Evolutionary conservation across 2,113 vertebrate genomes (phyloP).

Genomic region (Rhipidura dahli): DNA sequence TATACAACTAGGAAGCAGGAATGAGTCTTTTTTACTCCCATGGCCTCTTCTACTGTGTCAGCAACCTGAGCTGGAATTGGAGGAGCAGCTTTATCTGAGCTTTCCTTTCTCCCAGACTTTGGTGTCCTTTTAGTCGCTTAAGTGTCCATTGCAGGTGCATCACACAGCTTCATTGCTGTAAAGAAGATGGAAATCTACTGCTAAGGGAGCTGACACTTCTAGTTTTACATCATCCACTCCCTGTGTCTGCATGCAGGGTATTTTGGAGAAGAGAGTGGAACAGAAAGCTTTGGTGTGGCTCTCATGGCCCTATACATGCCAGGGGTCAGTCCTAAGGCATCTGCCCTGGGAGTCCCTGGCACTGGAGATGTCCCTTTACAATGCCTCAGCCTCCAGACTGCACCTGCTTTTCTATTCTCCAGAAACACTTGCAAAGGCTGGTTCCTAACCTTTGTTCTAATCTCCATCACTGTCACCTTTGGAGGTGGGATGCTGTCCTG

Average conservation of each 20-base stretch:
- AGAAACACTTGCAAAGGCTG: neutral
- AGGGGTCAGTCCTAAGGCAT: neutral
- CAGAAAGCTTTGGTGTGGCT: neutral
- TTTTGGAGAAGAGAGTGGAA: neutral
- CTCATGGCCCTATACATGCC: fast-evolving
- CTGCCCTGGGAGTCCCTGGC: neutral
- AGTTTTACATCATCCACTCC: neutral
- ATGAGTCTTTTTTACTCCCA: neutral
- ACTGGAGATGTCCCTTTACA: fast-evolving
- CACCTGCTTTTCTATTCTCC: neutral
- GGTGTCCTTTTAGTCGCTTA: neutral
- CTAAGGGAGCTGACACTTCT: neutral
- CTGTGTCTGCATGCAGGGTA: neutral
- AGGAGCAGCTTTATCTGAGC: neutral
- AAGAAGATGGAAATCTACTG: neutral
- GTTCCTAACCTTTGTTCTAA: neutral
- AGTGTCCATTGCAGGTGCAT: neutral
- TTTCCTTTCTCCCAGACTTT: neutral
- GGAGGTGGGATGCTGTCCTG: neutral
- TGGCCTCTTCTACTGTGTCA: neutral
- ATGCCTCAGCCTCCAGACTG: neutral
- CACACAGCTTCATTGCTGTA: fast-evolving
- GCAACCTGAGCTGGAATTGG: neutral
- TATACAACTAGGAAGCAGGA: neutral
- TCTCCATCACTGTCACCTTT: neutral